Evolutionary conservation across 2,797 vertebrate genomes (phyloP), one percentile per base, ranked within the genome.

Genomic region (Fundulus diaphanus): DNA sequence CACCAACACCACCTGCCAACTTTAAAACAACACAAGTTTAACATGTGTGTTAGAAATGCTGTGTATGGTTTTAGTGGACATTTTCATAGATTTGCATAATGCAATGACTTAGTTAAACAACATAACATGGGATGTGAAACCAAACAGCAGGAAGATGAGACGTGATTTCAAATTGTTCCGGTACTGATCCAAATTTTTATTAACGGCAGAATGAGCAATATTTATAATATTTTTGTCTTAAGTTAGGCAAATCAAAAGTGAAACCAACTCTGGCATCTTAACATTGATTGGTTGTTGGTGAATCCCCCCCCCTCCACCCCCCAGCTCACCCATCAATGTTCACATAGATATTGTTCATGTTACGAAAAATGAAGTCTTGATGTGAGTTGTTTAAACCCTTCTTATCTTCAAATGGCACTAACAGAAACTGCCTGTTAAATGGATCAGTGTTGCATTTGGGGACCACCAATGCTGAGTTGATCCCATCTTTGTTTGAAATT

Each of bases 401-500:
- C 87, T 84, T 84, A 85, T 89, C 83, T 93, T 84, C 87, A 92
- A 93, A 89, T 92, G 89, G 87, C 87, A 83, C 89, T 90, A 88
- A 92, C 89, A 89, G 91, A 94, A 93, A 93, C 89, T 78, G 88
- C 82, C 82, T 89, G 85, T 92, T 90, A 88, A 93, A 93, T 87
- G 82, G 87, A 90, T 92, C 87, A 81, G 89, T 88, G 86, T 85
- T 88, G 77, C 90, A 80, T 80, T 91, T 88, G 63, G 72, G 80
- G 93, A 93, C 92, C 93, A 94, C 92, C 93, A 87, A 75, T 91
- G 91, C 78, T 85, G 81, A 77, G 91, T 89, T 87, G 85, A 65
- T 85, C 82, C 74, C 83, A 90, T 88, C 88, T 94, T 92, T 89
- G 90, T 87, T 84, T 82, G 80, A 86, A 93, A 89, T 92, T 92